These are phyloP conservation scores for Chloroclystis v-ata DNA, from an alignment of 2,888 invertebrate species.

Conservation along the genomic window DNA sequence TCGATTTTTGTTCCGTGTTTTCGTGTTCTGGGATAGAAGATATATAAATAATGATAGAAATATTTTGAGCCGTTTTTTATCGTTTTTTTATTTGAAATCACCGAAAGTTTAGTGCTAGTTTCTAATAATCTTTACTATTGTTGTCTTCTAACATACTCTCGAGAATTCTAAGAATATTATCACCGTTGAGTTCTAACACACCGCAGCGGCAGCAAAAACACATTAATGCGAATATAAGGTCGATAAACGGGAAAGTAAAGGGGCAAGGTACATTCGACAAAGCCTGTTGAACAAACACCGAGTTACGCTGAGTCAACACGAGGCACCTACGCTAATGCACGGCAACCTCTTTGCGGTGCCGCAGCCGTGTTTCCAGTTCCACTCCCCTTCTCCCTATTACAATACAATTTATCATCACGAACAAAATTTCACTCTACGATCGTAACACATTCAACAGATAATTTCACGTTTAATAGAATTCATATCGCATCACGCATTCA, in stretches of 20 bases:
- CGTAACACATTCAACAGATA: no score
- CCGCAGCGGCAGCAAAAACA: conserved; percentile 30
- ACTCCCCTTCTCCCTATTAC: conserved; percentile 9
- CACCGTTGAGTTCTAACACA: conserved; percentile 2
- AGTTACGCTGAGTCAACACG: conserved; percentile 58
- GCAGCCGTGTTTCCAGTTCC: conserved; percentile 24
- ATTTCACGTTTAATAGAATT: no score
- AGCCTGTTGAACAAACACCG: conserved; percentile 57
- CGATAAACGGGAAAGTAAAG: conserved; percentile 47
- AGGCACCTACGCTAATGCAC: conserved; percentile 59
- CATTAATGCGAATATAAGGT: conserved; percentile 30
- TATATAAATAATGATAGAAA: no score
- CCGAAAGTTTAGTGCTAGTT: conserved; percentile 36
- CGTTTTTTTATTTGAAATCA: conserved; percentile 37
- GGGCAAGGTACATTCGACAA: conserved; percentile 48
- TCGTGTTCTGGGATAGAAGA: no score
- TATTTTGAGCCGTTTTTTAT: no score
- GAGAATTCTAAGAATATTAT: conserved; percentile 7
- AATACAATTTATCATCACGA: no score
- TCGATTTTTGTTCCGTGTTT: conserved; percentile 36
- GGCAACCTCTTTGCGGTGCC: conserved; percentile 40
- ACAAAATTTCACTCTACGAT: no score
- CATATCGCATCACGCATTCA: no score
- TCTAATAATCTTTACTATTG: no score
- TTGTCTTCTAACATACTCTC: neutral